A percentile compares a stretch with the other conserved stretches of the same genome.
Conservation (phyloP, 2,113 vertebrate species). For the Proteles cristata region DNA sequence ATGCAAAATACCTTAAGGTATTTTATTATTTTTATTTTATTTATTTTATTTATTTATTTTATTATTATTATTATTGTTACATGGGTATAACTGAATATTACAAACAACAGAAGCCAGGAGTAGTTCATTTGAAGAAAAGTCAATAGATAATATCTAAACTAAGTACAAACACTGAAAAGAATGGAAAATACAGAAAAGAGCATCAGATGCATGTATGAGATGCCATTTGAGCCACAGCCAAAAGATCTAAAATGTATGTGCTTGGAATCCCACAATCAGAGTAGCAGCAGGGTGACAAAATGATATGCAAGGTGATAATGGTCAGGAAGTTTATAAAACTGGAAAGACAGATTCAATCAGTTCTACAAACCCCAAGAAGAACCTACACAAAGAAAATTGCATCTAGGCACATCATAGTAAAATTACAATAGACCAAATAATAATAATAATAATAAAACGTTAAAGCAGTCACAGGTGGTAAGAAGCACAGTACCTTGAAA, state of each 20-base stretch:
- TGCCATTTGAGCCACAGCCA: neutral
- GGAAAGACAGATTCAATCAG: neutral
- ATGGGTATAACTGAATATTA: neutral
- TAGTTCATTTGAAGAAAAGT: neutral
- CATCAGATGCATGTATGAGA: neutral
- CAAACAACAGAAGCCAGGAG: neutral
- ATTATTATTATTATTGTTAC: no score
- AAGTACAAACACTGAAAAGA: neutral
- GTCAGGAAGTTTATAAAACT: neutral
- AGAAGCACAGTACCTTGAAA: neutral
- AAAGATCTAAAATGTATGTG: neutral
- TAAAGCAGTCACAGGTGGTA: neutral
- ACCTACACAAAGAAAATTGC: neutral
- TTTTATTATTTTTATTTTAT: no score
- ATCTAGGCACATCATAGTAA: neutral
- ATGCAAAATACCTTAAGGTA: neutral
- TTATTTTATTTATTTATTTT: no score
- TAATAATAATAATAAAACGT: neutral
- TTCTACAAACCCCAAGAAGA: neutral
- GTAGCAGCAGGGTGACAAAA: neutral
- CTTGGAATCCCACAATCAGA: neutral
- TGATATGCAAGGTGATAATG: no score
- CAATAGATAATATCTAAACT: neutral
- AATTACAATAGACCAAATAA: neutral
- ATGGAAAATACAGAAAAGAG: neutral